Evolutionary conservation across 2,113 vertebrate species (phyloP), one percentile per base, ranked within the genome.

Genomic region (Hystrix brachyura): DNA sequence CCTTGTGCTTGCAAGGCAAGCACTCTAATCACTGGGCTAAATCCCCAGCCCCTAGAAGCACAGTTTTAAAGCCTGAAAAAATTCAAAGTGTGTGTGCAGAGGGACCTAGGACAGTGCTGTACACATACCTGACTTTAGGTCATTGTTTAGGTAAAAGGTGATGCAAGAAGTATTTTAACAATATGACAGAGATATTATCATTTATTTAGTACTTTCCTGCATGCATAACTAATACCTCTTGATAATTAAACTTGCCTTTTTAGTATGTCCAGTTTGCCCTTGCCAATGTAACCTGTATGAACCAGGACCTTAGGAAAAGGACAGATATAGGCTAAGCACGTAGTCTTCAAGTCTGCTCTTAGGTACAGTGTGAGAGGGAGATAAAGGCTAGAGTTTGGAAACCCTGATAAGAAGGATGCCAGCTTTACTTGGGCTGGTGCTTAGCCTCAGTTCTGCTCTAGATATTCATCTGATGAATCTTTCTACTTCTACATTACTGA

Each of bases 11-110:
- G 38, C 38, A 38, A 38, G 38, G 38, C 38, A 38, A 38, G 38
- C 38, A 38, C 38, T 38, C 38, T 38, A 38, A 38, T 38, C 38
- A 38, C 38, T 38, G 53, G 12, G 53, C 53, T 53, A 53, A 19
- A 9, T 78, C 43, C 38, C 38, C 38, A 38, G 38, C 38, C 38
- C 38, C 21, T 48, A 71, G 38, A 7, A 43, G 76, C 60, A 62
- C 15, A 46, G 5, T 67, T 7, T 38, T 72, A 67, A 90, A 46
- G 7, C 4, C 29, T 90, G 46, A 78, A 78, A 72, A 64, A 60
- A 59, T n/a, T 92, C 76, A 76, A 69, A 89, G 64, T 83, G 19
- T 46, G 57, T 48, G 25, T 90, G 34, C 51, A 46, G 90, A 84
- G 18, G 19, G 19, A 38, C 48, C 8, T 60, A 46, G 13, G 29